Evolutionary conservation across 2,888 invertebrate species (phyloP), one percentile per base, ranked within the genome.

Genomic region (Megamerina dolium): DNA sequence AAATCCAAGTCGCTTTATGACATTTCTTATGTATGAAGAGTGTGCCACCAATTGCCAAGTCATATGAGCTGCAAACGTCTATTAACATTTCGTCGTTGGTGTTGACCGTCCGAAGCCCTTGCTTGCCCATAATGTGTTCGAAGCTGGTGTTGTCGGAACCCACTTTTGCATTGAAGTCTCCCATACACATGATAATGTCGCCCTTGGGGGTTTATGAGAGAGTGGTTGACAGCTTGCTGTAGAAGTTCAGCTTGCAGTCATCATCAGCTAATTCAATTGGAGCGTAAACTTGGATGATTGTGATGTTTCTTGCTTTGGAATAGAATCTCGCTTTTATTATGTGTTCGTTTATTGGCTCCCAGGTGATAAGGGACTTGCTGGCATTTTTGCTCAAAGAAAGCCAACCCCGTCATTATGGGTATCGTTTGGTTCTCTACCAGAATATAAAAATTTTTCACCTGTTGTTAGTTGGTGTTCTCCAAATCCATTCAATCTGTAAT

Each of bases 1-100:
- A 38, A n/a, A 13, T 38, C 38, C 38, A 38, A 8, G 29, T 38
- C 10, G 38, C 17, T 38, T 38, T 38, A 17, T 38, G 38, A 9
- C 30, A 30, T 2, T 30, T 30, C n/a, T 38, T 38, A n/a, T 30
- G 31, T 1, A 30, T 38, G 17, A 30, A 38, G 18, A 30, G 31
- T 30, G 38, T 20, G n/a, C 38, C 38, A 3, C 30, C 38, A 5
- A 38, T 29, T 5, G 16, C 9, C 4, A 38, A 29, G 8, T 26
- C 21, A 18, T 13, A 32, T 3, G 20, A 16, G 21, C 17, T 40
- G 26, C 40, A 40, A 4, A 19, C 12, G 19, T 40, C 33, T 21
- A 40, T 9, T 5, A 40, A 21, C 5, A 31, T n/a, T 32, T 32
- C 40, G 16, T 21, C 33, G 20, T 40, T 40, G 17, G 18, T 16